Conservation (phyloP, 2,888 invertebrate genomes). For the Sarcophaga subvicina region DNA sequence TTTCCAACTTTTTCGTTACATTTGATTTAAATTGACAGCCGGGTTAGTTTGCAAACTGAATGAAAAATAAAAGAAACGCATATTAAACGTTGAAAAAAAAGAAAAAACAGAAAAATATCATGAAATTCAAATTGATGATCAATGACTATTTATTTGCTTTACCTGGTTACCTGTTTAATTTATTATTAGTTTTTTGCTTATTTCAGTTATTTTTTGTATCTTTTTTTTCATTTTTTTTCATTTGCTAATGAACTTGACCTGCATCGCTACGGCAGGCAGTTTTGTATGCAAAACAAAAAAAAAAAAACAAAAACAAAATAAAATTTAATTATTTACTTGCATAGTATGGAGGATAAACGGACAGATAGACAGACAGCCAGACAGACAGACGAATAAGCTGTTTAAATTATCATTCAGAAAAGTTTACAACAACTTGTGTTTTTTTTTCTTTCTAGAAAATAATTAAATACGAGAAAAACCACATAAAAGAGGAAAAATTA, state of each 20-base stretch:
- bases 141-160: conserved; percentile 8
- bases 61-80: not conserved
- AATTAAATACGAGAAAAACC: not conserved
- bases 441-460: not conserved
- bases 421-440: not conserved
- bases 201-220: not conserved
- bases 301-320: not conserved
- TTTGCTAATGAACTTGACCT: conserved; percentile 58
- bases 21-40: not conserved
- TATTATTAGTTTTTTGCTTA: conserved; percentile 6
- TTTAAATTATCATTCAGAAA: not conserved
- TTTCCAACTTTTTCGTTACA: not conserved
- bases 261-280: conserved; percentile 30
- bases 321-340: not conserved
- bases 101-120: not conserved
- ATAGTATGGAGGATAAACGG: not conserved
- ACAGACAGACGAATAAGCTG: not conserved
- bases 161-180: conserved; percentile 36
- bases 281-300: conserved; percentile 9
- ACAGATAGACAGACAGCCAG: not conserved
- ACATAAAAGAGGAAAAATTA: not conserved
- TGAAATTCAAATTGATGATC: conserved; percentile 31
- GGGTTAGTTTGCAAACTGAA: not conserved
- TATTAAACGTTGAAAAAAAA: not conserved
- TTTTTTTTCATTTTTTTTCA: conserved; percentile 5